Evolutionary conservation across 2,113 vertebrate genomes (phyloP), one percentile per base, ranked within the genome.

Genomic region (Nothocercus nigrocapillus): DNA sequence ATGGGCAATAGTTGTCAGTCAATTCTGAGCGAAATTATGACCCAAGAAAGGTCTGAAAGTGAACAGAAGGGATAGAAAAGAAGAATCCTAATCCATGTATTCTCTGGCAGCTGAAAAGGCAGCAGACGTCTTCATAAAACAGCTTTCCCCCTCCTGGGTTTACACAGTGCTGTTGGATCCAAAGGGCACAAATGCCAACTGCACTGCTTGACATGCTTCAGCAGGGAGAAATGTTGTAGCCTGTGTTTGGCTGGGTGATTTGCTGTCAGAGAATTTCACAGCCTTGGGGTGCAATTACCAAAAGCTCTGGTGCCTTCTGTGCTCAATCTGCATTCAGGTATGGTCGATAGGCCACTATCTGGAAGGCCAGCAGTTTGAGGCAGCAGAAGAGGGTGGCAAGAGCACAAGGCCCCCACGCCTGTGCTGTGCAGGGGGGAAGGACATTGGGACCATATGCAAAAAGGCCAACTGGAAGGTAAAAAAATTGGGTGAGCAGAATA

Each of bases 281-380:
- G 84, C 96, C 95, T 90, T 74, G 13, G 64, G 94, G 72, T 54
- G 47, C 56, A 93, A 95, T 95, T 95, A 91, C 30, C 73, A 80
- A 87, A 93, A 90, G 54, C 79, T 90, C 79, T 94, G 79, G 70
- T 4, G 1, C 62, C 79, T 80, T 47, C 80, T 0, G 2, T 0
- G 3, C 87, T 90, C 58, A 64, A 53, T 91, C 88, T 93, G 85
- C 84, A 82, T 78, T 87, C 89, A 61, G 76, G 30, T 49, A 36
- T 24, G 42, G 28, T 44, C 0, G 1, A 61, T 42, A 72, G 69
- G 18, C 4, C 6, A 75, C 36, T 63, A 75, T 62, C 20, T 1
- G 0, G 21, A n/a, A 51, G 79, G 61, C 59, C 36, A 17, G 4
- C 45, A 81, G 42, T 0, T 2, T 90, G 63, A 80, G 19, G 49